Evolutionary conservation across 2,113 vertebrate species (phyloP).

Genomic region (Anoura caudifer): DNA sequence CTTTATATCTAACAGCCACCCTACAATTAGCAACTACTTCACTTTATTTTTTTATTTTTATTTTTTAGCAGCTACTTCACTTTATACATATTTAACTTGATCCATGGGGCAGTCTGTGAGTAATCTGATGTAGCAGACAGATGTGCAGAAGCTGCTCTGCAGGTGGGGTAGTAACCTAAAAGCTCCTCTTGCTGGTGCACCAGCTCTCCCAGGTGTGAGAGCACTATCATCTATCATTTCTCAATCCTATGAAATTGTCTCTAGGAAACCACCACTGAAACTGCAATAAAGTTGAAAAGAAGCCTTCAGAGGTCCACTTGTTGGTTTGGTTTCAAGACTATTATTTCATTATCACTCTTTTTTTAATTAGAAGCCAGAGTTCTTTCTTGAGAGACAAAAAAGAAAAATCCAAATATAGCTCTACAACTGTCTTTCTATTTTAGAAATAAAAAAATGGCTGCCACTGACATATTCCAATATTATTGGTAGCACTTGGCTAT

Average conservation of each 20-base stretch:
- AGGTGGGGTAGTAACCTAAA: neutral
- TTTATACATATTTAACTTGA: conserved; percentile 50
- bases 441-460: neutral
- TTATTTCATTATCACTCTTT: conserved; percentile 32
- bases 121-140: conserved; percentile 55
- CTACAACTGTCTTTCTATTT: neutral
- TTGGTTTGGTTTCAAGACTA: conserved; percentile 49
- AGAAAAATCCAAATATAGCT: neutral
- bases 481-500: neutral
- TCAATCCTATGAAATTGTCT: conserved; percentile 19
- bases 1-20: neutral
- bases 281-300: conserved; percentile 59
- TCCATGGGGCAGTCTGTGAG: conserved; percentile 58
- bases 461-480: neutral
- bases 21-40: neutral
- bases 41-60: neutral
- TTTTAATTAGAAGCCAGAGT: conserved; percentile 49
- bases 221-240: conserved; percentile 62
- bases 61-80: neutral
- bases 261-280: conserved; percentile 67
- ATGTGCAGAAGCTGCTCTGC: conserved; percentile 65
- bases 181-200: conserved; percentile 42
- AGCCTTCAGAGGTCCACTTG: conserved; percentile 56
- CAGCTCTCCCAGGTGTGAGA: conserved; percentile 18
- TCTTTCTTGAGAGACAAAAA: conserved; percentile 25